Conservation (phyloP, 2,113 vertebrate genomes). For the Hippocampus mohnikei region DNA sequence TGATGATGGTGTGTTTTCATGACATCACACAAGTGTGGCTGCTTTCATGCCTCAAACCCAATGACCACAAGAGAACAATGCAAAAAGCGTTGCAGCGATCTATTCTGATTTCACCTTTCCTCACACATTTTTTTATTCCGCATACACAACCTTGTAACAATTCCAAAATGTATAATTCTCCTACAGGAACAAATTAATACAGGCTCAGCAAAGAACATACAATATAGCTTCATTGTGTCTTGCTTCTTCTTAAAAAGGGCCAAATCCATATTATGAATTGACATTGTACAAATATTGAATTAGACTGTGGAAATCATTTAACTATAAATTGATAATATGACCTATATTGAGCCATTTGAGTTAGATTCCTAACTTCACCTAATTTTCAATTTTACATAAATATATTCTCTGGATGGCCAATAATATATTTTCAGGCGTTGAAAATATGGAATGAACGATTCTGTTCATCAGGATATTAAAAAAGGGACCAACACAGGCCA, state of each 20-base stretch:
- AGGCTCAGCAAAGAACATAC: not conserved
- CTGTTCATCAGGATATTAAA: not conserved
- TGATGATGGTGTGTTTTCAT: not conserved
- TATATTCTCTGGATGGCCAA: not conserved
- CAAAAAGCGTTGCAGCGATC: not conserved
- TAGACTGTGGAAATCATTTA: not conserved
- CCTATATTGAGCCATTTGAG: not conserved
- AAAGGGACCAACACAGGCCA: not conserved
- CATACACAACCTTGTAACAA: not conserved
- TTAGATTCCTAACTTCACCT: not conserved
- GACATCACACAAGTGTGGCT: not conserved
- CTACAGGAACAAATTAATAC: not conserved
- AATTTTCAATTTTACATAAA: not conserved
- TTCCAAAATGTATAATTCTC: not conserved
- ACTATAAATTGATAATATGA: not conserved
- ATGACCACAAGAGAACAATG: not conserved
- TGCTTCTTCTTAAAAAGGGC: not conserved
- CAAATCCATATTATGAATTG: not conserved
- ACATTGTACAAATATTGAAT: not conserved
- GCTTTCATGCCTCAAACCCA: not conserved
- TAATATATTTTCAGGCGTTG: not conserved
- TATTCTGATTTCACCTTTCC: not conserved
- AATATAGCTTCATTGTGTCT: too few species aligned
- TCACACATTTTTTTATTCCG: not conserved
- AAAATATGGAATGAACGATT: conserved; percentile 5